A percentile compares a stretch with the other conserved stretches of the same genome.
These are phyloP conservation scores for Nasonovia ribisnigri DNA, from an alignment of 2,888 invertebrate genomes.

Conservation along the genomic window DNA sequence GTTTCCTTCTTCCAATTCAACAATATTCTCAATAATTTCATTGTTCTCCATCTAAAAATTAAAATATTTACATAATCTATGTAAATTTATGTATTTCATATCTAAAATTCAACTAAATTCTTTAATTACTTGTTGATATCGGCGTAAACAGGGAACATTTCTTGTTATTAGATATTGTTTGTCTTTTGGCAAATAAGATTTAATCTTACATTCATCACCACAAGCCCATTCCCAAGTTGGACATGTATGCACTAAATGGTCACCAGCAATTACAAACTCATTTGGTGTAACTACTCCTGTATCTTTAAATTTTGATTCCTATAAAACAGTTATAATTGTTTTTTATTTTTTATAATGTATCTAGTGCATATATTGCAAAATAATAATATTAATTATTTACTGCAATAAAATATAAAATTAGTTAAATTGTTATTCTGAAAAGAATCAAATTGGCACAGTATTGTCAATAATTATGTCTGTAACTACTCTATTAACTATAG, in stretches of 20 bases:
- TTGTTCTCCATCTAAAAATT: slow-evolving; percentile 86
- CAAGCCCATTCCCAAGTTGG: slow-evolving; percentile 99
- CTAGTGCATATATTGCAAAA: background rate
- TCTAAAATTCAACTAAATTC: background rate
- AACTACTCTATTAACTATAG: background rate
- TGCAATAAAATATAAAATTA: background rate
- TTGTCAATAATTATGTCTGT: background rate
- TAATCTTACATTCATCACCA: slow-evolving; percentile 90
- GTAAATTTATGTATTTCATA: too few species aligned
- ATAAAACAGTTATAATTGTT: slow-evolving; percentile 56
- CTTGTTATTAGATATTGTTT: slow-evolving; percentile 97
- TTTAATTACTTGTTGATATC: slow-evolving; percentile 85
- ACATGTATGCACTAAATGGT: slow-evolving; percentile 98
- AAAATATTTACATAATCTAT: slow-evolving; percentile 63
- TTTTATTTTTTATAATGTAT: background rate
- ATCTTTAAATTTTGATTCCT: slow-evolving; percentile 98
- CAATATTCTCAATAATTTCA: slow-evolving; percentile 90
- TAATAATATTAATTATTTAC: background rate
- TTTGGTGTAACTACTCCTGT: slow-evolving; percentile 99
- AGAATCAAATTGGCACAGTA: background rate
- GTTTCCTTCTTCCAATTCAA: slow-evolving; percentile 87
- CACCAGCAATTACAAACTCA: slow-evolving; percentile 98
- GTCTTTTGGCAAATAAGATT: slow-evolving; percentile 90
- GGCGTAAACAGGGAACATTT: slow-evolving; percentile 95
- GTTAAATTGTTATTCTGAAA: background rate